phyloP scores from a whole-genome alignment of 2,888 invertebrate species.

The Druceiella hillmani region DNA sequence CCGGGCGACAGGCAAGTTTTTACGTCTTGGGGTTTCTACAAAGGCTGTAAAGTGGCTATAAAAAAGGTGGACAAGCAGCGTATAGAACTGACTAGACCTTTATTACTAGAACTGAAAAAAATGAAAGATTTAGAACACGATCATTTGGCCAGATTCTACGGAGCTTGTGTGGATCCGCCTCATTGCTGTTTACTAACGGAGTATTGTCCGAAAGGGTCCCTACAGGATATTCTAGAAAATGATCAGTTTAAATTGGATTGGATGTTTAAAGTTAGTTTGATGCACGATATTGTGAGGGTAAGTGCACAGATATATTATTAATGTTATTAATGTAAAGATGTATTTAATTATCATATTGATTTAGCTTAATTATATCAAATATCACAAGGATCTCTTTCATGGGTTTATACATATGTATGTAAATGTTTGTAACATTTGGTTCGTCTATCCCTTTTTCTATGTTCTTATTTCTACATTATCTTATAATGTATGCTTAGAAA shows the following conservation, averaged over 20 bases:
- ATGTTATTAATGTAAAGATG: too few species aligned
- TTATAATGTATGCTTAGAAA: too few species aligned
- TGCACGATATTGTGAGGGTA: conserved; percentile 89
- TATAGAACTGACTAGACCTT: conserved; percentile 76
- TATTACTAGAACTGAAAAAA: conserved; percentile 85
- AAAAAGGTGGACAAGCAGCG: conserved; percentile 72
- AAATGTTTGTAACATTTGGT: too few species aligned
- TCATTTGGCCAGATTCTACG: conserved; percentile 65
- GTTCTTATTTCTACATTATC: too few species aligned
- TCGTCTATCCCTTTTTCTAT: too few species aligned
- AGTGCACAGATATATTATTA: too few species aligned
- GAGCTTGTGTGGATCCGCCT: conserved; percentile 83
- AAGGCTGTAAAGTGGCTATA: conserved; percentile 82
- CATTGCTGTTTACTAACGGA: conserved; percentile 87
- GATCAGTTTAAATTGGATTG: conserved; percentile 87
- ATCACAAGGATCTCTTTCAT: too few species aligned
- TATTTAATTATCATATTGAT: too few species aligned
- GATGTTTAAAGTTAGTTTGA: conserved; percentile 90
- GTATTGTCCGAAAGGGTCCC: conserved; percentile 92
- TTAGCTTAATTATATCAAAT: too few species aligned
- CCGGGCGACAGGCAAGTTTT: conserved; percentile 82
- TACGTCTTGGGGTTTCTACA: conserved; percentile 85
- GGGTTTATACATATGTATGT: too few species aligned
- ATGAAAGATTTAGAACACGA: conserved; percentile 56
- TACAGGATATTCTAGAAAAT: conserved; percentile 88